Percentiles rank a stretch among this genome's conserved stretches.
phyloP scores from a whole-genome alignment of 30 jellyfish, hydroid and myxozoan species.

The Morbakka virulenta region DNA sequence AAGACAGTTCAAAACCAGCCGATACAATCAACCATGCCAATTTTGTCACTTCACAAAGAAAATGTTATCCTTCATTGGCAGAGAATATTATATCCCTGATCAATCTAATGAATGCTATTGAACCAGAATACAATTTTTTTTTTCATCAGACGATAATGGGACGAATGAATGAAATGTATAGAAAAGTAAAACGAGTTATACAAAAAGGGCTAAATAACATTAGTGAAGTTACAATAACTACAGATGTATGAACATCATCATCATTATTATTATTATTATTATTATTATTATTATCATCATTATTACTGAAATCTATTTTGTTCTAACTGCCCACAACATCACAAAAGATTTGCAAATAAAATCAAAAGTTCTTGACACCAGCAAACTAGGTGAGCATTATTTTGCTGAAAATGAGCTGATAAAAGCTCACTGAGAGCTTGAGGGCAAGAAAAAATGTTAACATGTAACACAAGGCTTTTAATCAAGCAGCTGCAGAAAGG shows the following conservation, averaged over 20 bases:
- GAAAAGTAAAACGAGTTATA: conserved; percentile 12
- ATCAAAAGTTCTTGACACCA: conserved; percentile 33
- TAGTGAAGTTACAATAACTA: conserved; percentile 34
- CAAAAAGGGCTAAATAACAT: conserved; percentile 5
- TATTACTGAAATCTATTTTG: too few relatives aligned
- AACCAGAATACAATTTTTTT: conserved; percentile 45
- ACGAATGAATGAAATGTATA: conserved; percentile 29
- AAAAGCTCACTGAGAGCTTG: conserved; percentile 20
- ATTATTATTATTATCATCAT: too few relatives aligned
- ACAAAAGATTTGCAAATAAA: conserved; percentile 36
- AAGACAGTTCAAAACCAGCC: background rate
- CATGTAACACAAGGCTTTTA: conserved; percentile 38
- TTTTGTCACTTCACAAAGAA: conserved; percentile 21
- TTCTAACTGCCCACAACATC: too few relatives aligned
- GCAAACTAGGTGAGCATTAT: conserved; percentile 28
- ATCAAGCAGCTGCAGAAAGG: conserved; percentile 48
- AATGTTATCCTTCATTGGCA: conserved; percentile 13
- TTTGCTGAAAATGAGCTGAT: conserved; percentile 39
- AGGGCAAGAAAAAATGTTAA: conserved; percentile 29
- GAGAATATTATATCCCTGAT: conserved; percentile 25
- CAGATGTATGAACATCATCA: conserved; percentile 58
- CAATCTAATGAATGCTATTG: conserved; percentile 21
- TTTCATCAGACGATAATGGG: conserved; percentile 42
- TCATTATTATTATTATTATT: too few relatives aligned
- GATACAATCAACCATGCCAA: too few relatives aligned